Percentiles rank a stretch among this genome's conserved stretches.
Conservation (phyloP, 1,140 invertebrate species). For the Plutomurus gul region DNA sequence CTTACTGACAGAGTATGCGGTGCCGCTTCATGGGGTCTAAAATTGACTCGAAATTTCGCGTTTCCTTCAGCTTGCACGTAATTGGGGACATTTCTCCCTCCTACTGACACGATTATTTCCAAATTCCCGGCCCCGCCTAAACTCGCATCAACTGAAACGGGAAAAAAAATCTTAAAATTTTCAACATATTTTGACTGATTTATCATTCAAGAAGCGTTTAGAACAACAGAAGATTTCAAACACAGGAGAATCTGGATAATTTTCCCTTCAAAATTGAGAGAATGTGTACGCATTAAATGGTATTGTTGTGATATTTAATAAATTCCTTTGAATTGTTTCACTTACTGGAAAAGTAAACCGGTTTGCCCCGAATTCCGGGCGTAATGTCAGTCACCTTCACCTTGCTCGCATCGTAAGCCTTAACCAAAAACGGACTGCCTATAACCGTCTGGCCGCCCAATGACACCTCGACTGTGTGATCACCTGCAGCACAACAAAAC, state of each 20-base stretch:
- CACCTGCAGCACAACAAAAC: conserved; percentile 62
- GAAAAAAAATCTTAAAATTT: conserved; percentile 13
- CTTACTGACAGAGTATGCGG: conserved; percentile 86
- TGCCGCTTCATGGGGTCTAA: conserved; percentile 91
- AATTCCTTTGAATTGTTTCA: neutral
- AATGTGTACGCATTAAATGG: too few species aligned
- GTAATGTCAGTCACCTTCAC: conserved; percentile 89
- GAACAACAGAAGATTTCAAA: neutral
- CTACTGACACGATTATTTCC: conserved; percentile 97
- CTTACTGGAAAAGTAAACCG: conserved; percentile 78
- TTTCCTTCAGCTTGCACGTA: conserved; percentile 97
- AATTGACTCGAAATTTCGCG: conserved; percentile 92
- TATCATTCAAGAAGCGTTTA: neutral
- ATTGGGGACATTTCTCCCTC: conserved; percentile 95
- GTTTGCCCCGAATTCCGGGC: conserved; percentile 85
- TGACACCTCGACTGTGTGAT: conserved; percentile 89
- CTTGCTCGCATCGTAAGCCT: conserved; percentile 91
- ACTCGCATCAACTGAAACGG: conserved; percentile 72
- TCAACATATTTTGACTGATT: neutral
- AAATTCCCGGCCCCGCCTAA: conserved; percentile 90
- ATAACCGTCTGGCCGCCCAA: conserved; percentile 81
- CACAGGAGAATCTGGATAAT: neutral
- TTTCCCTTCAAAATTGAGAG: too few species aligned
- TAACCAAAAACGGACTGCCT: conserved; percentile 91
- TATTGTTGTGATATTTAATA: too few species aligned